Base-by-base conservation (phyloP, 1,140 invertebrate genomes). In the Drosophila lowei region DNA sequence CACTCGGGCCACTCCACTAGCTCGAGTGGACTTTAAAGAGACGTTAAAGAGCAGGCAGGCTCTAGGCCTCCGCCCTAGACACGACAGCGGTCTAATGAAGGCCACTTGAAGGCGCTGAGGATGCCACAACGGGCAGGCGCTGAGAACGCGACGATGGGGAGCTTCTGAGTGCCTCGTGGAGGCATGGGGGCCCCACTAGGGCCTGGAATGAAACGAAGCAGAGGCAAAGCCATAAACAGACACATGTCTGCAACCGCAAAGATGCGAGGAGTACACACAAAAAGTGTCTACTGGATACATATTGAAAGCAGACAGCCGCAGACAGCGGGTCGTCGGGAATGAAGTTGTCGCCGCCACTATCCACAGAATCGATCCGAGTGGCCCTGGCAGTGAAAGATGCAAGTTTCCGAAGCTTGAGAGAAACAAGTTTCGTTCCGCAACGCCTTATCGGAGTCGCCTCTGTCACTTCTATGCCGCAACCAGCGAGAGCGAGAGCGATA, bases 11-110 rank as follows among this genome's bases (percentile, higher is more conserved):
- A 65, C 64, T 18, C 18, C 2, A 18, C 18, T 18, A 18, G 53
- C 70, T 58, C 49, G 72, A 66, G 53, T 65, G 65, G 61, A 59
- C 49, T 74, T 74, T 74, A 74, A 58, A 74, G 72, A 63, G 44
- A 48, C 50, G 38, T 49, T 67, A 38, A 38, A 13, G 34, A 38
- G 11, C 34, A 38, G 34, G 34, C 34, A 13, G 34, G 11, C 11
- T 38, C 34, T 38, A 13, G 34, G 47, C 48, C 16, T 48, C 65
- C 63, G 48, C 21, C 34, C 58, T 6, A 65, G 60, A 74, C 70
- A 73, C 67, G 65, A 67, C 67, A 73, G 76, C 60, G 77, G 77
- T 72, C 81, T 80, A 84, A 84, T 85, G 80, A 85, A 85, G 77
- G 84, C 77, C 81, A 86, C 80, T 85, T 64, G 56, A 79, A 65